Evolutionary conservation across 2,797 vertebrate species (phyloP).

Genomic region (Cynodonichthys magdalenae): DNA sequence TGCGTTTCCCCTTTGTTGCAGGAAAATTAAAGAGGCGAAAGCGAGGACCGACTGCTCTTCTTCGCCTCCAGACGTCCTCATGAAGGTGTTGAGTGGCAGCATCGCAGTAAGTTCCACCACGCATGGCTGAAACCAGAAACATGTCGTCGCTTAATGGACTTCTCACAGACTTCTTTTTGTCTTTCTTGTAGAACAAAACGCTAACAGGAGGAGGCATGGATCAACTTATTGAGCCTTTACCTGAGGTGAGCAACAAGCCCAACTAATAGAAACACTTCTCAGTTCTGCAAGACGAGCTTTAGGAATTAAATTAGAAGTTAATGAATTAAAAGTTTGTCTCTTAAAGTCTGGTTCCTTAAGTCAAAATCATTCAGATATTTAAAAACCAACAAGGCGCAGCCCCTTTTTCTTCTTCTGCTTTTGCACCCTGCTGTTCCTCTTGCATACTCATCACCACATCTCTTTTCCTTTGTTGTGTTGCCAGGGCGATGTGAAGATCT

Average conservation of each 20-base stretch:
- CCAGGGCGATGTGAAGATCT: constrained; percentile 83
- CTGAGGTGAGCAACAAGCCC: constrained; percentile 81
- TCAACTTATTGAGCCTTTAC: constrained; percentile 76
- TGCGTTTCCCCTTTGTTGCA: constrained; percentile 40
- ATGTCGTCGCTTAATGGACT: not conserved
- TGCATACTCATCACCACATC: constrained; percentile 37
- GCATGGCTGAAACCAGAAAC: not conserved
- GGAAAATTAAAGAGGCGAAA: constrained; percentile 80
- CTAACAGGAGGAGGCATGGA: constrained; percentile 89
- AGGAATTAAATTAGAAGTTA: too few relatives aligned
- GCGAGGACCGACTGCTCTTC: constrained; percentile 60
- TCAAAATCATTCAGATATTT: constrained; percentile 28
- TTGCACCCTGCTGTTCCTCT: constrained; percentile 34
- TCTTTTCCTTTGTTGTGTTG: constrained; percentile 67
- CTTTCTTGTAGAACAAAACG: constrained; percentile 85
- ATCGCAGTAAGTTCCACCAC: constrained; percentile 79
- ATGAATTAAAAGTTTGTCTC: too few relatives aligned
- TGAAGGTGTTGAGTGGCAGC: constrained; percentile 91
- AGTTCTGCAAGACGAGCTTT: too few relatives aligned
- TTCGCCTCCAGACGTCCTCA: constrained; percentile 80
- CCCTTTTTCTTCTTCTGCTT: constrained; percentile 10
- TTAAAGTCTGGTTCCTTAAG: too few relatives aligned
- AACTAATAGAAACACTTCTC: not conserved
- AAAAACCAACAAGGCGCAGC: not conserved
- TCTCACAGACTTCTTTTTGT: constrained; percentile 5